phyloP scores from a whole-genome alignment of 2,113 vertebrate genomes.

The Thunnus thynnus region DNA sequence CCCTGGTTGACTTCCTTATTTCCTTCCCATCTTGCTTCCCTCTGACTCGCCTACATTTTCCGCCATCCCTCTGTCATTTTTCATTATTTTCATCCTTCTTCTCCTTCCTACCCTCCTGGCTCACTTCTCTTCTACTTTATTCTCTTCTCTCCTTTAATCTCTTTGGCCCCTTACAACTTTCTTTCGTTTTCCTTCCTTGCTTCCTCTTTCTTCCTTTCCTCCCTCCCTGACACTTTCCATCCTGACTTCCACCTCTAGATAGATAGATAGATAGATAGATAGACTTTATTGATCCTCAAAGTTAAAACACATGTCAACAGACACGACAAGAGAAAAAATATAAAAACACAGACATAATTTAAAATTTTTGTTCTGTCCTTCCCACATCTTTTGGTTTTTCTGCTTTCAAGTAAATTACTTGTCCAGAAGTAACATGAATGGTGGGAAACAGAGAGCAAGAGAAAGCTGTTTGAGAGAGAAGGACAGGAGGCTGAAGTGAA shows the following conservation, averaged over 20 bases:
- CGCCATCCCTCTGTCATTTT: background rate
- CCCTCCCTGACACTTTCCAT: background rate
- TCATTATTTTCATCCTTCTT: background rate
- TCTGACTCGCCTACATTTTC: background rate
- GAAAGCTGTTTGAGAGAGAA: conserved; percentile 1
- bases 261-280: too few species aligned
- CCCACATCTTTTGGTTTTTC: background rate
- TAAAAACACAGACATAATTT: too few species aligned
- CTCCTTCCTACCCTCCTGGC: background rate
- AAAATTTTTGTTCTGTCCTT: background rate
- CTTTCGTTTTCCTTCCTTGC: background rate
- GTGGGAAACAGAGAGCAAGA: background rate
- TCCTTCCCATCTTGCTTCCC: background rate
- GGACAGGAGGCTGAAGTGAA: conserved; percentile 13
- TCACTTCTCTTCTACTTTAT: background rate
- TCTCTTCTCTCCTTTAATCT: background rate
- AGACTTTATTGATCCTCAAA: too few species aligned
- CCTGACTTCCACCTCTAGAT: background rate
- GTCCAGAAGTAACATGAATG: background rate
- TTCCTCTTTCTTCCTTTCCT: background rate
- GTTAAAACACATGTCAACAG: too few species aligned
- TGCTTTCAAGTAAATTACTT: background rate
- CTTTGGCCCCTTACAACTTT: background rate
- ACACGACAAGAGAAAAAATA: too few species aligned
- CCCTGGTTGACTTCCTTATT: background rate